Conservation (phyloP, 2,888 invertebrate genomes). For the Pristionchus japonicus region DNA sequence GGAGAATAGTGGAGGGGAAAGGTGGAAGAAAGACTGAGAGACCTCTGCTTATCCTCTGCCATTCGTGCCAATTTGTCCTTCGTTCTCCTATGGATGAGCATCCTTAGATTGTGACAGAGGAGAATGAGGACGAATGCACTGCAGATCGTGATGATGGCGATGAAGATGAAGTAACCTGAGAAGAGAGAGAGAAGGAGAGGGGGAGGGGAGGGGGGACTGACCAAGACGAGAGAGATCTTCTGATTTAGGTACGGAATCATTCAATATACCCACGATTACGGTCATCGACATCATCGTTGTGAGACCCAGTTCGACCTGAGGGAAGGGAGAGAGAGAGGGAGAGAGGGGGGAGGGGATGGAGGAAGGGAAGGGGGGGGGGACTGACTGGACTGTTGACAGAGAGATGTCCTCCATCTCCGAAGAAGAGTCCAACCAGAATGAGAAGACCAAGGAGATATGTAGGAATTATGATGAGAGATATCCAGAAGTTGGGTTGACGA, state of each 20-base stretch:
- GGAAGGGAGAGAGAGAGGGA: not conserved
- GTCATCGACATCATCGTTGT: too few relatives aligned
- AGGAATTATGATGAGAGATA: not conserved
- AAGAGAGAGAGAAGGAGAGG: not conserved
- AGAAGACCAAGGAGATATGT: not conserved
- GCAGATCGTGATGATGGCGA: not conserved
- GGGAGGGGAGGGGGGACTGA: not conserved
- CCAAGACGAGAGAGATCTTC: not conserved
- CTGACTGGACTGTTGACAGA: not conserved
- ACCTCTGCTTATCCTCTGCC: not conserved
- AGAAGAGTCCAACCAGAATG: conserved; percentile 9
- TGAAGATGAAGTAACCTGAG: conserved; percentile 19
- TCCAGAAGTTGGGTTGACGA: conserved; percentile 20
- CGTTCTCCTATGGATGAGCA: not conserved
- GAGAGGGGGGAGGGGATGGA: too few relatives aligned
- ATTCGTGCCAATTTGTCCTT: not conserved
- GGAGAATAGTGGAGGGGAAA: not conserved
- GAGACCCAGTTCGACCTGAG: not conserved
- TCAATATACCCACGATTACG: not conserved
- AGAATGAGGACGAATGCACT: not conserved
- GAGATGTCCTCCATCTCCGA: not conserved
- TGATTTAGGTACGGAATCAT: not conserved
- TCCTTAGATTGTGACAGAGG: not conserved
- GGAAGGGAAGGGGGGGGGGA: too few relatives aligned
- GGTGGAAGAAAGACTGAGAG: not conserved